phyloP scores from a whole-genome alignment of 2,113 vertebrate genomes.

The Leptosomus discolor region DNA sequence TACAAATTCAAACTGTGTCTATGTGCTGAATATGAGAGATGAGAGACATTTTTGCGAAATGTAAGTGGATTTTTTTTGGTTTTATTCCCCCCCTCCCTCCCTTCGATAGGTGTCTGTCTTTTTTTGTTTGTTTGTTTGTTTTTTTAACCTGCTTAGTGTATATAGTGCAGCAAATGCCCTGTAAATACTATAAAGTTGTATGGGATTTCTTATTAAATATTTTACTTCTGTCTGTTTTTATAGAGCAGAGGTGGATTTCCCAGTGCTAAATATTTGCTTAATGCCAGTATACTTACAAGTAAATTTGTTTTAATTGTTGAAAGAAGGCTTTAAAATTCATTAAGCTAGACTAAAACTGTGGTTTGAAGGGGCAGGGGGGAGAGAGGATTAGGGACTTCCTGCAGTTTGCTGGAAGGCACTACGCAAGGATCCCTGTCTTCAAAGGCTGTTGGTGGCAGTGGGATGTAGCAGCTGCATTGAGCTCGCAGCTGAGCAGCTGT shows the following conservation, averaged over 20 bases:
- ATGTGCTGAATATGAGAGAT: neutral
- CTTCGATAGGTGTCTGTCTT: neutral
- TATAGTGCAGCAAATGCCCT: neutral
- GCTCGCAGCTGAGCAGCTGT: neutral
- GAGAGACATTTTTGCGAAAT: neutral
- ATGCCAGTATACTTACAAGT: accelerated
- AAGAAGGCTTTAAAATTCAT: neutral
- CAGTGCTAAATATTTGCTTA: neutral
- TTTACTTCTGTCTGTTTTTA: neutral
- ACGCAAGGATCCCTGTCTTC: neutral
- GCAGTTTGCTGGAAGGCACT: neutral
- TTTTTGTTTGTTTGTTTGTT: too few relatives aligned
- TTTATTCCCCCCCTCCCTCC: too few relatives aligned
- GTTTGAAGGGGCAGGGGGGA: neutral
- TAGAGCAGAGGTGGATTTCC: neutral
- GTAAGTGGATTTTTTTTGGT: neutral
- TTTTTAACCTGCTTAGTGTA: neutral
- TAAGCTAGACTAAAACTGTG: neutral
- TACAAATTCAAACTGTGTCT: neutral
- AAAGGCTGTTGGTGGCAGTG: neutral
- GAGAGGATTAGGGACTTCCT: neutral
- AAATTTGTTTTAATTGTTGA: neutral
- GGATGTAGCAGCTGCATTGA: neutral
- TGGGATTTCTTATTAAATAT: neutral
- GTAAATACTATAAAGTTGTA: neutral